A percentile compares a stretch with the other conserved stretches of the same genome.
Conservation (phyloP, 2,797 vertebrate species). For the Pseudocheirus occidentalis region DNA sequence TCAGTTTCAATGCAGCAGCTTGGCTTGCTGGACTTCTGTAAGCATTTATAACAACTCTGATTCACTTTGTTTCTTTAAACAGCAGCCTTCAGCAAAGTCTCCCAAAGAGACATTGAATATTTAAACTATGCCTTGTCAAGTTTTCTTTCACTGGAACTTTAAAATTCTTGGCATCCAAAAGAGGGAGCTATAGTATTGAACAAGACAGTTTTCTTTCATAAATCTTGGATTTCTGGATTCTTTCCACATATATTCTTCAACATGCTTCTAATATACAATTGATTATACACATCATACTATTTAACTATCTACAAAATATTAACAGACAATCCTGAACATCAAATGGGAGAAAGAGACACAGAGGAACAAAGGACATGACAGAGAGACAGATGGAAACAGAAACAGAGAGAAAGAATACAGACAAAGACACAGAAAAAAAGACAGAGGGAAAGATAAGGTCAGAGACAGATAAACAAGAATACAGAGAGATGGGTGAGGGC, state of each 20-base stretch:
- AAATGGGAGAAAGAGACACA: not conserved
- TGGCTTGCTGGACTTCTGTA: not conserved
- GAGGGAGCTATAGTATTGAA: conserved; percentile 83
- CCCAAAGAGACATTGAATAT: not conserved
- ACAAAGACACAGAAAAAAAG: not conserved
- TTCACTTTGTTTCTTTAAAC: not conserved
- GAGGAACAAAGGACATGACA: not conserved
- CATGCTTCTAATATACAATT: not conserved
- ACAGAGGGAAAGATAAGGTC: not conserved
- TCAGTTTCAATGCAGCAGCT: not conserved
- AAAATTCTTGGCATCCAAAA: conserved; percentile 80
- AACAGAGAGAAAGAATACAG: not conserved
- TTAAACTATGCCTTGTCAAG: not conserved
- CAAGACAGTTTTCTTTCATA: conserved; percentile 47
- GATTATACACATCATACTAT: not conserved
- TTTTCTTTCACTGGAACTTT: conserved; percentile 61
- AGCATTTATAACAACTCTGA: not conserved
- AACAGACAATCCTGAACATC: not conserved
- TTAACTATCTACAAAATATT: conserved; percentile 1
- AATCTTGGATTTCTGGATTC: conserved; percentile 6
- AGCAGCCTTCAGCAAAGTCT: not conserved
- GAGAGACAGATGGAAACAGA: not conserved
- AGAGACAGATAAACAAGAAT: not conserved
- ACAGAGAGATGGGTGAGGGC: not conserved
- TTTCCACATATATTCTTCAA: conserved; percentile 12